Evolutionary conservation across 2,797 vertebrate genomes (phyloP), one percentile per base, ranked within the genome.

Genomic region (Spea hammondii): DNA sequence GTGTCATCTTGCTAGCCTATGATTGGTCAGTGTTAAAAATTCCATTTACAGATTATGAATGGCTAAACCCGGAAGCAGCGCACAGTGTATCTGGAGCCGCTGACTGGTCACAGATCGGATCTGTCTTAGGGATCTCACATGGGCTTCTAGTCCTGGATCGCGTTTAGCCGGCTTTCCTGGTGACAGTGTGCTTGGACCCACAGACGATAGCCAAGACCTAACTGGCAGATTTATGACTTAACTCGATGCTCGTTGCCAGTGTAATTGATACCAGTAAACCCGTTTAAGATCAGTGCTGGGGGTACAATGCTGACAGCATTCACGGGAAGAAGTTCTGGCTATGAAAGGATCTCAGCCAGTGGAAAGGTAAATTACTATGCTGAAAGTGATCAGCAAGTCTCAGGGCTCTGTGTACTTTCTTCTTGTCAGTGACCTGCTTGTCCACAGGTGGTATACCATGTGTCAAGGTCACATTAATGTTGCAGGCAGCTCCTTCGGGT

Each of bases 231-330:
- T 32, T 32, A 32, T 32, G 32, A 32, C 59, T 14, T n/a, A n/a
- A 62, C 32, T 13, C 10, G 55, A 57, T 57, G 6, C 51, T 53
- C 51, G 6, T 53, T 53, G 1, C 1, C 10, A 11, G 6, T 53
- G 3, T 53, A 6, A 53, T 53, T 53, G 10, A 53, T 53, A 53
- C 10, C 51, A 7, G 51, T 53, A 53, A 7, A 53, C 55, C 12
- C 3, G n/a, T 5, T 59, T 11, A 59, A 45, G 49, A 4, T 7
- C 12, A 69, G 67, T 11, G 32, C 13, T 55, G n/a, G 6, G 57
- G 55, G 4, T 10, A 76, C 3, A 49, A 81, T 77, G 79, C 59
- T 77, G 73, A 80, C 32, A 17, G 4, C 59, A 7, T 44, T 70
- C 9, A 47, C 53, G 4, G 62, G 79, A 5, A 53, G 47, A 17